Evolutionary conservation across 1,140 invertebrate genomes (phyloP).

Genomic region (Leptopilina boulardi): DNA sequence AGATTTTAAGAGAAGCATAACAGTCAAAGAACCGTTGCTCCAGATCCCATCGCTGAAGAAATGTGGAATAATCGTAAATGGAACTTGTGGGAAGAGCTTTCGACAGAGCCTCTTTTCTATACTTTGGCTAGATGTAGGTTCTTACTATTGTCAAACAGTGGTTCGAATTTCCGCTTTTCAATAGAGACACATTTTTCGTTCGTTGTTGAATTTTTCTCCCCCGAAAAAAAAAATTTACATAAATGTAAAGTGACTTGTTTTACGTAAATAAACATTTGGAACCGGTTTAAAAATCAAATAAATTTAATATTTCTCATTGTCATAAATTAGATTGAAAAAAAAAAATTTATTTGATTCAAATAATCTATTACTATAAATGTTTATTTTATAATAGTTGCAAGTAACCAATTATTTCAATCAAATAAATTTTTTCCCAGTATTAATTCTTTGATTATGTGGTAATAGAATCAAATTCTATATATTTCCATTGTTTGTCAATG

Average conservation of each 20-base stretch:
- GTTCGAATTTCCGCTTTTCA: conserved; percentile 10
- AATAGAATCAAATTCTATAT: too few relatives aligned
- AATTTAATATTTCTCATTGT: too few relatives aligned
- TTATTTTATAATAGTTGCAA: too few relatives aligned
- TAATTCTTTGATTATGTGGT: too few relatives aligned
- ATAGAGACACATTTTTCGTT: conserved; percentile 1
- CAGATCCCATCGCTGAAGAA: conserved; percentile 44
- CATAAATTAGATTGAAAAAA: too few relatives aligned
- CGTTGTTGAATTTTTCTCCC: neutral
- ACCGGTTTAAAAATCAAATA: too few relatives aligned
- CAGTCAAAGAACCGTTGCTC: conserved; percentile 48
- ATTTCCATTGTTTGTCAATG: too few relatives aligned
- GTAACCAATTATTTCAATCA: too few relatives aligned
- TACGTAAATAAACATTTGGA: too few relatives aligned
- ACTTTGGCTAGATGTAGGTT: conserved; percentile 11
- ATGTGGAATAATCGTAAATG: conserved; percentile 48
- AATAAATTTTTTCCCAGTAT: too few relatives aligned
- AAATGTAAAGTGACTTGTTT: neutral
- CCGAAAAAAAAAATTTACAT: neutral
- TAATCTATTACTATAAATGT: too few relatives aligned
- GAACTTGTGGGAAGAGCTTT: conserved; percentile 46
- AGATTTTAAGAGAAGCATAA: conserved; percentile 48
- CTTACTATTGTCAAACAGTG: conserved; percentile 18
- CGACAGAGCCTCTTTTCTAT: conserved; percentile 40
- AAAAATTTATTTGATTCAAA: too few relatives aligned